These are phyloP conservation scores for Ispidina lecontei DNA, from an alignment of 2,797 vertebrate species.

Conservation along the genomic window DNA sequence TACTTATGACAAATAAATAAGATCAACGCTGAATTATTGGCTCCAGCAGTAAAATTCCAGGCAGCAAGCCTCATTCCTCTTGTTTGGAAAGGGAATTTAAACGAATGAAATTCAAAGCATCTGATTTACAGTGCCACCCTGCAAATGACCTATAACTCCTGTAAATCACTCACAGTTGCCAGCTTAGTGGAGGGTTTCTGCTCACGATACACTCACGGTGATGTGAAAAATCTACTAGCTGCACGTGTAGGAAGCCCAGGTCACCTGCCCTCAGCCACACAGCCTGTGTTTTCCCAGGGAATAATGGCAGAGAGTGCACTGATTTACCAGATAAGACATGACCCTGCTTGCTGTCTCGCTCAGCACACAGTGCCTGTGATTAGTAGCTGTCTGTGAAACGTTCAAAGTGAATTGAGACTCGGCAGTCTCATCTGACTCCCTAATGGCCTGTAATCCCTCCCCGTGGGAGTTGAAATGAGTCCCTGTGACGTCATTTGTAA, in stretches of 20 bases:
- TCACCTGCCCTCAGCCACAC: background rate
- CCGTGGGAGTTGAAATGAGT: background rate
- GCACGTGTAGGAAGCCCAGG: background rate
- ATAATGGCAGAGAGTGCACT: background rate
- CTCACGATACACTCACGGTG: background rate
- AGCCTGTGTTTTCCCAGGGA: background rate
- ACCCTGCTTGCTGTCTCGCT: background rate
- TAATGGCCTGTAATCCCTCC: constrained; percentile 28
- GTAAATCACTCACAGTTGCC: background rate
- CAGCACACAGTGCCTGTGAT: constrained; percentile 28
- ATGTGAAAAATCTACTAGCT: background rate
- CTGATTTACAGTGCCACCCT: background rate
- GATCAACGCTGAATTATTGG: background rate
- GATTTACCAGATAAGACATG: constrained; percentile 22
- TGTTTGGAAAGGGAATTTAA: background rate
- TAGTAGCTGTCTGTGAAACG: constrained; percentile 50
- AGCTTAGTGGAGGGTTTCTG: background rate
- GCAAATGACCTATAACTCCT: background rate
- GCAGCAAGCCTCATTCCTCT: background rate
- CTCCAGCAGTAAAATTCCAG: background rate
- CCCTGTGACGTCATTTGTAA: constrained; percentile 28
- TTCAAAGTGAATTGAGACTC: constrained; percentile 36
- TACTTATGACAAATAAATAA: background rate
- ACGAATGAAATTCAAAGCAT: background rate
- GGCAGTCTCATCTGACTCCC: constrained; percentile 28